Evolutionary conservation across 2,888 invertebrate species (phyloP).

Genomic region (Melanostoma scalare): DNA sequence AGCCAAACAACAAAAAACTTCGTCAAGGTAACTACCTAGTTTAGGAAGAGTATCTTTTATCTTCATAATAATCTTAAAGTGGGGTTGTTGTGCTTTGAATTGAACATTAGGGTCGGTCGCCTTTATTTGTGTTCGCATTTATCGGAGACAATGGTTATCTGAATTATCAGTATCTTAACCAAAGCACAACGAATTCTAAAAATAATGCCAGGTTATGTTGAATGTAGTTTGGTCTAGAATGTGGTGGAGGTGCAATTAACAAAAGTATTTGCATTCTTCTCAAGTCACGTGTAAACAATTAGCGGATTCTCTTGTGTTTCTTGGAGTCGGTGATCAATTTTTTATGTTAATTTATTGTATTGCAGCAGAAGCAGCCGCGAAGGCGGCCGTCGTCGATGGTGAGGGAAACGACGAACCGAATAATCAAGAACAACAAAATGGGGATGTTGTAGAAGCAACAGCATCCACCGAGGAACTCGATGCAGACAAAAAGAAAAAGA

Average conservation of each 20-base stretch:
- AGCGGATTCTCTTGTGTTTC: not conserved
- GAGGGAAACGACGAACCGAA: conserved; percentile 70
- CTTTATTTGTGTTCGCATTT: conserved; percentile 2
- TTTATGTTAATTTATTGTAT: not conserved
- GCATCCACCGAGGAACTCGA: conserved; percentile 76
- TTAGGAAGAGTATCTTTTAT: not conserved
- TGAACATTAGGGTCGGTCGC: conserved; percentile 6
- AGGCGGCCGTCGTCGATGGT: conserved; percentile 79
- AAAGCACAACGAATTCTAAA: conserved; percentile 25
- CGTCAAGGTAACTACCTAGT: conserved; percentile 85
- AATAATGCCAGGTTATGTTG: conserved; percentile 29
- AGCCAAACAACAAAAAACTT: conserved; percentile 86
- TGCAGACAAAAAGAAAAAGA: conserved; percentile 81
- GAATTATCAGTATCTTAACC: conserved; percentile 6
- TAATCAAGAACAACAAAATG: conserved; percentile 54
- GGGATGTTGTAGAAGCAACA: conserved; percentile 80
- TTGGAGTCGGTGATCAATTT: not conserved
- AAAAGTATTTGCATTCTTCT: conserved; percentile 7
- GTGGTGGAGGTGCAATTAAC: conserved; percentile 5
- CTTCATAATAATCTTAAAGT: not conserved
- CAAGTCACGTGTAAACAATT: conserved; percentile 27
- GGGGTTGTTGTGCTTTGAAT: conserved; percentile 1
- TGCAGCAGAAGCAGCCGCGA: conserved; percentile 80
- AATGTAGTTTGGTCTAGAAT: conserved; percentile 61
- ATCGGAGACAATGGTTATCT: conserved; percentile 11